Base-by-base conservation (phyloP, 2,888 invertebrate species). In the Sinohyriopsis cumingii region DNA sequence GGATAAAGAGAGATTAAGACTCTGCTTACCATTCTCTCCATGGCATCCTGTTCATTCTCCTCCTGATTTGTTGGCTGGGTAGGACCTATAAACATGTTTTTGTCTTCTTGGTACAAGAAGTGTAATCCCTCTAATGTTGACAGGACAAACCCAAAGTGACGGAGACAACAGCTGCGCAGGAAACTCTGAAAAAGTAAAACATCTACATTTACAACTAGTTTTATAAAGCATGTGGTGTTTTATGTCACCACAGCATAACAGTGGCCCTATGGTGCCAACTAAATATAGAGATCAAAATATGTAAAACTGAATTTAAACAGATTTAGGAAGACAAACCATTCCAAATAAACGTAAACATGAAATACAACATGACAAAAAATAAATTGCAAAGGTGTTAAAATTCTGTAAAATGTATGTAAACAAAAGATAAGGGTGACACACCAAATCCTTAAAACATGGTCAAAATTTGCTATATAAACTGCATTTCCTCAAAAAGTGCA, bases 91-190 rank as follows among this genome's bases (percentile, higher is more conserved):
- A 89, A 89, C 76, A 85, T 77, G 60, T 79, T 79, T 66, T 85
- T 84, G 24, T 86, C 85, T 56, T 78, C 70, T 85, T 95, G 93
- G 85, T 92, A 95, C 65, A 90, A 91, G 61, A 95, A 93, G 45
- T 93, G 93, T n/a, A 94, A 93, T 74, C 94, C 93, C 64, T 93
- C 91, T 66, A 94, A 92, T 5, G 92, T 91, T 65, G 93, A 92
- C 76, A 95, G 87, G 81, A 91, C 93, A 84, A 93, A 92, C 4
- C 96, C 96, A 91, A 96, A 96, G 78, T 94, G 93, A 55, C 95
- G 92, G 85, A 96, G 92, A 89, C 95, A 95, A 69, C 94, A 92
- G 59, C 94, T 93, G 80, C 96, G 92, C 77, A 96, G 91, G 33
- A 95, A 91, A 67, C 94, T 93, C 90, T 91, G 84, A 15, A 79